These are phyloP conservation scores for Ptilorrhoa leucosticta DNA, from an alignment of 2,113 vertebrate species.

Conservation along the genomic window DNA sequence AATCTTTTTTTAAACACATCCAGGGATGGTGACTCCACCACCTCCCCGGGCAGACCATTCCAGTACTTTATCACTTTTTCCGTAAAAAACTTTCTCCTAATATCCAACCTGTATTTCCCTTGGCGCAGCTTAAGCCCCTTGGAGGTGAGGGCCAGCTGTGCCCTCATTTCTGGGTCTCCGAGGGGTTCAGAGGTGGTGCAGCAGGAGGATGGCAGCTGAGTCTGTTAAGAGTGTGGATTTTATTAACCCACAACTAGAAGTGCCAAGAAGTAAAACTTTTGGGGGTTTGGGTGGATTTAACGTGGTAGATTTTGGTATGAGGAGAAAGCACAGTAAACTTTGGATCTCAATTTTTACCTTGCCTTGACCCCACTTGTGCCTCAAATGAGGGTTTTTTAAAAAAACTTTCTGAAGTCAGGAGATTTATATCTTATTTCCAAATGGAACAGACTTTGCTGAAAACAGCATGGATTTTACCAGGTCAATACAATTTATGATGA, in stretches of 20 bases:
- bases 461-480: background rate
- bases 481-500: conserved; percentile 27
- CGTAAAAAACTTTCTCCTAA: too few species aligned
- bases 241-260: background rate
- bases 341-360: background rate
- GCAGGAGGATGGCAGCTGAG: background rate
- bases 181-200: background rate
- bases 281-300: background rate
- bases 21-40: too few species aligned
- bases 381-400: background rate
- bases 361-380: background rate
- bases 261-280: background rate
- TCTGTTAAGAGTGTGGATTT: background rate
- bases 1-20: too few species aligned
- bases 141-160: background rate
- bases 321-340: background rate
- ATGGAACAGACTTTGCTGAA: background rate
- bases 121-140: too few species aligned
- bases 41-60: too few species aligned
- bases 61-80: too few species aligned
- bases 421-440: conserved; percentile 9
- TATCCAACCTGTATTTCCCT: too few species aligned
- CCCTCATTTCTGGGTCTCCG: background rate
- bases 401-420: background rate
- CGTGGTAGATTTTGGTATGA: background rate